Evolutionary conservation across 2,113 vertebrate genomes (phyloP).

Genomic region (Columba janthina): DNA sequence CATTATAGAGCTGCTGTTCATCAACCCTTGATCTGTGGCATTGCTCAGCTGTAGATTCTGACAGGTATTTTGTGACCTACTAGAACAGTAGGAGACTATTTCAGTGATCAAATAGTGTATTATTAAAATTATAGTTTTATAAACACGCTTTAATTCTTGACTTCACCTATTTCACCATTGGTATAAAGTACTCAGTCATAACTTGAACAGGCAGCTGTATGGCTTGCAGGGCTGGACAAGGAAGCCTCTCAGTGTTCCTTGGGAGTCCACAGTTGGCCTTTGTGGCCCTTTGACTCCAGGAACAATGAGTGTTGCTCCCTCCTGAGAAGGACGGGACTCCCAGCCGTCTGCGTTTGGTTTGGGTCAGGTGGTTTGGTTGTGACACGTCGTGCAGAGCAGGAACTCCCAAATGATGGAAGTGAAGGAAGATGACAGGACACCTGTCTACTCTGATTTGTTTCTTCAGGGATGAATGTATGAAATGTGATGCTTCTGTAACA

Average conservation of each 20-base stretch:
- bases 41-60: background rate
- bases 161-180: background rate
- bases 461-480: slow-evolving; percentile 11
- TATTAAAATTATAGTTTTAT: background rate
- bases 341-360: background rate
- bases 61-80: background rate
- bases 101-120: background rate
- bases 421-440: background rate
- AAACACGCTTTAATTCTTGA: background rate
- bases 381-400: background rate
- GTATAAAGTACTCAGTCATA: background rate
- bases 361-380: background rate
- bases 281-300: background rate
- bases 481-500: background rate
- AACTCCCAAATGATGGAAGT: background rate
- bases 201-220: too few species aligned
- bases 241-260: accelerated
- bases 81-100: background rate
- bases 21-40: background rate
- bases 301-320: background rate
- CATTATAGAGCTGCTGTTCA: background rate
- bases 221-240: background rate
- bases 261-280: background rate
- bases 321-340: background rate
- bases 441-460: background rate